phyloP scores from a whole-genome alignment of 2,888 invertebrate genomes.

The Eugnorisma glareosa region DNA sequence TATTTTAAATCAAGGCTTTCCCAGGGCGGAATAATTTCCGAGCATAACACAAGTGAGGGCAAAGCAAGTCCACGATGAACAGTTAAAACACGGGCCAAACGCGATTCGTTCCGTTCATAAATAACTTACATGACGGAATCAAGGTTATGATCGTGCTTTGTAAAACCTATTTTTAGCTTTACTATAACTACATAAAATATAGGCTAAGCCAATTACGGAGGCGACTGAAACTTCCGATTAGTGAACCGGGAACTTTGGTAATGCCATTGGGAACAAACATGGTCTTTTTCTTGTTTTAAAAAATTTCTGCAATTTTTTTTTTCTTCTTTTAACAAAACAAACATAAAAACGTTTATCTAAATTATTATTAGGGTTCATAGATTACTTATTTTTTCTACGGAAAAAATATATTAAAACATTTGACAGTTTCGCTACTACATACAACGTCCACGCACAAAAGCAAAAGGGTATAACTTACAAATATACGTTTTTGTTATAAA shows the following conservation, averaged over 20 bases:
- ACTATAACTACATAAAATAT: slow-evolving; percentile 52
- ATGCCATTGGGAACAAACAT: not conserved
- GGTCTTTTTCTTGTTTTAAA: not conserved
- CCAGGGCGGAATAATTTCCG: not conserved
- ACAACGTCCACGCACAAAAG: slow-evolving; percentile 45
- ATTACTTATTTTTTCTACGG: not conserved
- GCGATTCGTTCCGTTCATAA: slow-evolving; percentile 28
- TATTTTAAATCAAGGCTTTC: not conserved
- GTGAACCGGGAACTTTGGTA: slow-evolving; percentile 2
- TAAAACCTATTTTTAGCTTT: slow-evolving; percentile 62
- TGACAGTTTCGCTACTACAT: slow-evolving; percentile 12
- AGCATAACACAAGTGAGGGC: not conserved
- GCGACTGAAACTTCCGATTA: slow-evolving; percentile 12
- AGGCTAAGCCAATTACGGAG: slow-evolving; percentile 32
- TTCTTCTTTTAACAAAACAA: not conserved
- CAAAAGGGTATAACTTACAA: slow-evolving; percentile 55
- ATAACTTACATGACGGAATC: slow-evolving; percentile 37
- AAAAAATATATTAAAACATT: not conserved
- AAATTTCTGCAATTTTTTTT: not conserved
- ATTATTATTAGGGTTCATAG: not conserved
- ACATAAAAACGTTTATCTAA: not conserved
- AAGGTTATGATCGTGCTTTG: slow-evolving; percentile 56
- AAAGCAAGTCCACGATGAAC: slow-evolving; percentile 24
- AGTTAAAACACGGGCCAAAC: slow-evolving; percentile 1
- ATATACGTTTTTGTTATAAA: slow-evolving; percentile 45